A percentile compares a stretch with the other conserved stretches of the same genome.
phyloP scores from a whole-genome alignment of 2,888 invertebrate genomes.

The Cryptosula pallasiana region DNA sequence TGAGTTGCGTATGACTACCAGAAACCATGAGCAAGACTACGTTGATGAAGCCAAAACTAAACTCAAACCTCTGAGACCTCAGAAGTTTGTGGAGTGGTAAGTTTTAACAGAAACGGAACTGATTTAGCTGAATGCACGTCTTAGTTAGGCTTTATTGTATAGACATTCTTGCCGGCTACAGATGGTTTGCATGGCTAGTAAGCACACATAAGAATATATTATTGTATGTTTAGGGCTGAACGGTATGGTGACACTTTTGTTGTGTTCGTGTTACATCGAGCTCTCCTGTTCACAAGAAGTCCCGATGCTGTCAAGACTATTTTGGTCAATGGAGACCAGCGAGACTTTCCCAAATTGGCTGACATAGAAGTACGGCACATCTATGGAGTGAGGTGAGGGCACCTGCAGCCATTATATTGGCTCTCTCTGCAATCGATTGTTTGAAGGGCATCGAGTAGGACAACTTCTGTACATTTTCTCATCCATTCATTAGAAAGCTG shows the following conservation, averaged over 20 bases:
- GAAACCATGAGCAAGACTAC: not conserved
- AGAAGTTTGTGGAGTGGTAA: not conserved
- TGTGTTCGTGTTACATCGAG: not conserved
- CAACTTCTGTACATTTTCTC: too few relatives aligned
- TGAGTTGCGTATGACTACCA: not conserved
- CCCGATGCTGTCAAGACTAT: not conserved
- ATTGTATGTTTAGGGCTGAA: not conserved
- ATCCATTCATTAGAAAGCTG: too few relatives aligned
- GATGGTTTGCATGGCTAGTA: not conserved
- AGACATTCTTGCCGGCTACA: not conserved
- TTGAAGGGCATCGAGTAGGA: too few relatives aligned
- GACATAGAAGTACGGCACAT: not conserved
- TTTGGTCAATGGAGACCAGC: not conserved
- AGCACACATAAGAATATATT: too few relatives aligned
- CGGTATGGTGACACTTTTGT: not conserved
- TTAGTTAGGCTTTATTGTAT: too few relatives aligned
- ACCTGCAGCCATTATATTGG: too few relatives aligned
- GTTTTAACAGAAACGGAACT: not conserved
- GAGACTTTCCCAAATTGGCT: not conserved
- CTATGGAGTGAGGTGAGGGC: slow-evolving; percentile 2
- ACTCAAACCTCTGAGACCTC: not conserved
- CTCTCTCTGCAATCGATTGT: too few relatives aligned
- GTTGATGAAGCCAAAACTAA: not conserved
- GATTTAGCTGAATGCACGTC: too few relatives aligned
- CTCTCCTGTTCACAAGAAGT: not conserved